These are phyloP conservation scores for Drosophila sp. DNA, from an alignment of 1,140 invertebrate genomes.

Conservation along the genomic window DNA sequence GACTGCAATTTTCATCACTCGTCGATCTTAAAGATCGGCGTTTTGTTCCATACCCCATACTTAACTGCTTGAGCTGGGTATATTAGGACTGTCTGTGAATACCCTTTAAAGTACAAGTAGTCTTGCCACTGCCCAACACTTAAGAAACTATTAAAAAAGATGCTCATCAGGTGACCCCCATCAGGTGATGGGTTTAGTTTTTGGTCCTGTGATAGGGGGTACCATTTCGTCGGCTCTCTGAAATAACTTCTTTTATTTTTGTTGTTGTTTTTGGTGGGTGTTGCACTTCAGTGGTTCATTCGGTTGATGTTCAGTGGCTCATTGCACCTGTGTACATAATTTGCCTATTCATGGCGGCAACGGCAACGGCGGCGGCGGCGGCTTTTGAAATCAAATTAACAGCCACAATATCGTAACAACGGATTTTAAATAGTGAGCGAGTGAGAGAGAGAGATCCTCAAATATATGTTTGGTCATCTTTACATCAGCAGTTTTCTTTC, in stretches of 20 bases:
- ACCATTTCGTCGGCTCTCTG: neutral
- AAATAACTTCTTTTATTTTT: neutral
- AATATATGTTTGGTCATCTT: conserved; percentile 70
- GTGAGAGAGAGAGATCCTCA: conserved; percentile 45
- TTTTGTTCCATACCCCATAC: neutral
- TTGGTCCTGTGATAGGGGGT: neutral
- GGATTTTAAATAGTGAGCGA: conserved; percentile 13
- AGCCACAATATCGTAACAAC: conserved; percentile 38
- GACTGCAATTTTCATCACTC: conserved; percentile 55
- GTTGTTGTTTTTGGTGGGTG: conserved; percentile 45
- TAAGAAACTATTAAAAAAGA: no score
- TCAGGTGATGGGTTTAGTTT: no score
- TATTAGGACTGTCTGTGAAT: neutral
- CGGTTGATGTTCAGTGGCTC: conserved; percentile 38
- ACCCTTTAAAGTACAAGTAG: no score
- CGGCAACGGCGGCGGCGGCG: conserved; percentile 44
- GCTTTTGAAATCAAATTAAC: conserved; percentile 76
- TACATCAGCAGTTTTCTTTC: conserved; percentile 59
- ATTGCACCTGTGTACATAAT: conserved; percentile 72
- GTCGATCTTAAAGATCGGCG: conserved; percentile 40
- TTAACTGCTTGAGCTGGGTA: neutral
- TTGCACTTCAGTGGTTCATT: conserved; percentile 53
- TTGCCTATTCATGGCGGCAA: conserved; percentile 65
- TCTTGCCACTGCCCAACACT: no score
- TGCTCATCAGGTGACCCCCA: no score